These are phyloP conservation scores for Aphaenogaster ashmeadi DNA, from an alignment of 1,140 invertebrate genomes.

Conservation along the genomic window DNA sequence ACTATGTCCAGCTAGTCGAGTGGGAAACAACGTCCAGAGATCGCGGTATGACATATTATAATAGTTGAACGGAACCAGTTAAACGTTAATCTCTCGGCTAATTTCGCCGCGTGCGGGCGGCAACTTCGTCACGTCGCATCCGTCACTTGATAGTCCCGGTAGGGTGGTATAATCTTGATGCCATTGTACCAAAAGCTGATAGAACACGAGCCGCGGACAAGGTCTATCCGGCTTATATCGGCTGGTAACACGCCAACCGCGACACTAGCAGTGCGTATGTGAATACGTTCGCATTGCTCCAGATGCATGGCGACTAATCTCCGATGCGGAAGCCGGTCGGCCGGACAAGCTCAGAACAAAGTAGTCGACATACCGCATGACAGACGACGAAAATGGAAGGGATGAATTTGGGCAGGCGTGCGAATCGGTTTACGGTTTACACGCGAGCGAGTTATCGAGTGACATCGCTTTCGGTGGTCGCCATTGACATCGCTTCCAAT, in stretches of 20 bases:
- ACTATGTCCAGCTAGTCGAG: conserved; percentile 1
- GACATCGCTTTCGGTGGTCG: background rate
- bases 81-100: conserved; percentile 41
- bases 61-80: conserved; percentile 17
- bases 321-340: conserved; percentile 55
- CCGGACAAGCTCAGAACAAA: conserved; percentile 48
- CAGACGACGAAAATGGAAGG: conserved; percentile 29
- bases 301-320: conserved; percentile 70
- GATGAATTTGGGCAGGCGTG: conserved; percentile 3
- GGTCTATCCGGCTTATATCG: conserved; percentile 65
- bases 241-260: conserved; percentile 44
- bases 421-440: conserved; percentile 31
- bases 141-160: conserved; percentile 26
- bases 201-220: conserved; percentile 50
- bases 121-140: conserved; percentile 42
- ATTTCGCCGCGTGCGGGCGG: conserved; percentile 34
- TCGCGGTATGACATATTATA: conserved; percentile 32
- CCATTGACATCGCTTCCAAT: background rate
- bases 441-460: background rate
- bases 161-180: conserved; percentile 38
- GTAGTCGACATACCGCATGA: conserved; percentile 29
- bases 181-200: conserved; percentile 58
- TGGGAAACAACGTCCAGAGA: background rate
- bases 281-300: conserved; percentile 38
- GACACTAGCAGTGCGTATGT: background rate